phyloP scores from a whole-genome alignment of 2,888 invertebrate species.

The Hydraecia micacea region DNA sequence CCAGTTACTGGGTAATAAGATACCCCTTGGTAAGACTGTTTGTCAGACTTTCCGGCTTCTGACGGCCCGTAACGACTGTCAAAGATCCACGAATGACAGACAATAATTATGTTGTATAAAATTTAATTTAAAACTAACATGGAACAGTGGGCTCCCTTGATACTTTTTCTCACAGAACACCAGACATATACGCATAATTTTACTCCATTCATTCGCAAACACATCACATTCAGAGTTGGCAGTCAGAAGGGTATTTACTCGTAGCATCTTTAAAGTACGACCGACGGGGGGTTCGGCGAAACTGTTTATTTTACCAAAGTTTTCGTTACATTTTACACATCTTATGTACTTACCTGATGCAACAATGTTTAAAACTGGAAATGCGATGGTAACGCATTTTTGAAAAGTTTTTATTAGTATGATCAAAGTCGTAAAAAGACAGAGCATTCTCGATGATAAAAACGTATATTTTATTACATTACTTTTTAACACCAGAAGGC shows the following conservation, averaged over 20 bases:
- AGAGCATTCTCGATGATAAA: slow-evolving; percentile 21
- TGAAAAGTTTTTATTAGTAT: slow-evolving; percentile 25
- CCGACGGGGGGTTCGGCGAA: neutral
- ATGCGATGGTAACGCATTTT: neutral
- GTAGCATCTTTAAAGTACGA: neutral
- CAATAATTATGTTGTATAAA: neutral
- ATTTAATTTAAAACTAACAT: neutral
- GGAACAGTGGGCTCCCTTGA: neutral
- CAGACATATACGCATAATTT: neutral
- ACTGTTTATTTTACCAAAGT: neutral
- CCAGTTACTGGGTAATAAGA: too few relatives aligned
- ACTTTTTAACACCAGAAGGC: slow-evolving; percentile 5
- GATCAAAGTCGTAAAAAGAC: slow-evolving; percentile 27
- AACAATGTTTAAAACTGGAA: slow-evolving; percentile 9
- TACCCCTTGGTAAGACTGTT: too few relatives aligned
- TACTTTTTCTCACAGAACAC: neutral
- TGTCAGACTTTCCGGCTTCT: too few relatives aligned
- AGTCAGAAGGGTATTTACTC: neutral
- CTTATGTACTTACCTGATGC: neutral
- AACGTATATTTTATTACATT: slow-evolving; percentile 28
- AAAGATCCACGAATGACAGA: too few relatives aligned
- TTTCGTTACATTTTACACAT: neutral
- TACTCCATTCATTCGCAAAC: neutral
- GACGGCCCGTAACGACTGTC: too few relatives aligned
- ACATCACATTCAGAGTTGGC: neutral